A percentile compares a stretch with the other conserved stretches of the same genome.
phyloP scores from a whole-genome alignment of 2,113 vertebrate species.

The Hemibates koningsi region DNA sequence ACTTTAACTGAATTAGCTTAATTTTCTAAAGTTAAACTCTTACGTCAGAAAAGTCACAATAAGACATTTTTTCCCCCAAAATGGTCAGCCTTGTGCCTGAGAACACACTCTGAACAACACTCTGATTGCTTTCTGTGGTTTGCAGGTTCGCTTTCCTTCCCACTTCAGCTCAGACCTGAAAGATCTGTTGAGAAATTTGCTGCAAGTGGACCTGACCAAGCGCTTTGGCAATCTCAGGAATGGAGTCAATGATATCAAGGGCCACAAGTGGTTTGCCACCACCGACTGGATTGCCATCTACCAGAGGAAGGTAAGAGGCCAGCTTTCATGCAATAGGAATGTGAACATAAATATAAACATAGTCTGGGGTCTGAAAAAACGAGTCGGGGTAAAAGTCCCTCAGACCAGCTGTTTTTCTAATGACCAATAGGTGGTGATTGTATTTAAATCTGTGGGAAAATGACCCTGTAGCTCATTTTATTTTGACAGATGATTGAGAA shows the following conservation, averaged over 20 bases:
- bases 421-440: neutral
- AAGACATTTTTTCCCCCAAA: neutral
- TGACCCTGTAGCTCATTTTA: neutral
- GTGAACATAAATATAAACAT: neutral
- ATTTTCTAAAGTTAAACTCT: neutral
- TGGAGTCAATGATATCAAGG: conserved; percentile 91
- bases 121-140: neutral
- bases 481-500: neutral
- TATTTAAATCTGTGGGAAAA: neutral
- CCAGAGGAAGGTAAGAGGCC: conserved; percentile 81
- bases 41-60: neutral
- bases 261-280: conserved; percentile 91
- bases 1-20: neutral
- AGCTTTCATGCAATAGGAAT: neutral
- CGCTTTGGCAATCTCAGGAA: conserved; percentile 93
- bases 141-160: conserved; percentile 85
- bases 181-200: conserved; percentile 86
- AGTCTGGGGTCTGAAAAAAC: neutral
- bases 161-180: conserved; percentile 94
- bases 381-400: neutral
- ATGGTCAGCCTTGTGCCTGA: neutral
- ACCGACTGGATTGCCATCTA: conserved; percentile 95
- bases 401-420: neutral
- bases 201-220: conserved; percentile 93
- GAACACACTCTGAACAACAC: neutral